A percentile compares a stretch with the other conserved stretches of the same genome.
Evolutionary conservation across 2,888 invertebrate genomes (phyloP).

Genomic region (Hyposoter dolosus): DNA sequence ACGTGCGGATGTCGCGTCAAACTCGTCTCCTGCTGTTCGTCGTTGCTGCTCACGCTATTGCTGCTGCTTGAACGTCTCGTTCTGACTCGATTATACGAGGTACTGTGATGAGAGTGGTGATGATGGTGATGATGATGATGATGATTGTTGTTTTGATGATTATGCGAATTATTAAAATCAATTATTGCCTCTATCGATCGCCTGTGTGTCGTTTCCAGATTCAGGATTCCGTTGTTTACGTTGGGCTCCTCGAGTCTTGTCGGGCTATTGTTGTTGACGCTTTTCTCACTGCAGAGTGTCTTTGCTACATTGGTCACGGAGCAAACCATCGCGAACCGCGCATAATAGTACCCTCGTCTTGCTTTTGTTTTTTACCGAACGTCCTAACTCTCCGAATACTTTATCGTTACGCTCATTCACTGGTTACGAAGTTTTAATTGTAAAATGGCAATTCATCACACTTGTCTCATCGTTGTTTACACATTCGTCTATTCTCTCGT

Average conservation of each 20-base stretch:
- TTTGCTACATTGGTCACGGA: constrained; percentile 81
- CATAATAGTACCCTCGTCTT: constrained; percentile 77
- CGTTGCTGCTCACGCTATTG: constrained; percentile 61
- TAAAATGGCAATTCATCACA: constrained; percentile 3
- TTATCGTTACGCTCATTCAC: not conserved
- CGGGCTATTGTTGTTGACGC: constrained; percentile 64
- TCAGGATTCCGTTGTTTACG: constrained; percentile 46
- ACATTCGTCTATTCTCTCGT: not conserved
- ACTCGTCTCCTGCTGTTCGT: constrained; percentile 72
- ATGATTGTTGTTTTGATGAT: constrained; percentile 33
- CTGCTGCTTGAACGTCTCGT: constrained; percentile 61
- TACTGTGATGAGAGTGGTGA: constrained; percentile 49
- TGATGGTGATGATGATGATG: constrained; percentile 55
- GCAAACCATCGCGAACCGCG: constrained; percentile 84
- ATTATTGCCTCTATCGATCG: constrained; percentile 55
- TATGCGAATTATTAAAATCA: constrained; percentile 53
- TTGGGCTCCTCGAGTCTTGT: constrained; percentile 38
- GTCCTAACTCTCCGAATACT: constrained; percentile 7
- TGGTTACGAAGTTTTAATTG: constrained; percentile 2
- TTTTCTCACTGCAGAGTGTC: constrained; percentile 72
- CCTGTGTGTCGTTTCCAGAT: constrained; percentile 65
- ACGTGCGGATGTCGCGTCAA: constrained; percentile 73
- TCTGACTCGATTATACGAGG: constrained; percentile 55
- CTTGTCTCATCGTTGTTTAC: constrained; percentile 9
- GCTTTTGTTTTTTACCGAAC: constrained; percentile 53